phyloP scores from a whole-genome alignment of 1,140 invertebrate species.

The Bombus huntii region DNA sequence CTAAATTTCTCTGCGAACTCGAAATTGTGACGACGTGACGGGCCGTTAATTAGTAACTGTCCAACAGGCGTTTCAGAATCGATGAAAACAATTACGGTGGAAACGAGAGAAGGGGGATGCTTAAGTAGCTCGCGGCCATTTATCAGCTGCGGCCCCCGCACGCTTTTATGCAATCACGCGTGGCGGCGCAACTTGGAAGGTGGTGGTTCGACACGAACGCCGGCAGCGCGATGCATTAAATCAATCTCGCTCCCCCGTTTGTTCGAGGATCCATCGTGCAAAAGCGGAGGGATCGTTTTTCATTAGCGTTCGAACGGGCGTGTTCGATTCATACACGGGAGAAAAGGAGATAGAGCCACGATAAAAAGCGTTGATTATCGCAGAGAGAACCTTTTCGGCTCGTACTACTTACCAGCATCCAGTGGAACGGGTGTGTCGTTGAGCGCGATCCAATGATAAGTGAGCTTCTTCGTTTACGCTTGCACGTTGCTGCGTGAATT shows the following conservation, averaged over 20 bases:
- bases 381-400: background rate
- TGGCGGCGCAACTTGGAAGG: slow-evolving; percentile 5
- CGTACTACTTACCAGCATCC: no score
- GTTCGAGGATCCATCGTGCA: background rate
- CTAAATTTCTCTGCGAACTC: background rate
- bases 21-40: background rate
- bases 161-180: slow-evolving; percentile 40
- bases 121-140: slow-evolving; percentile 31
- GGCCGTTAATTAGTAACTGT: slow-evolving; percentile 23
- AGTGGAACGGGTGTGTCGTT: background rate
- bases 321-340: slow-evolving; percentile 15
- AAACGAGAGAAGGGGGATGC: background rate
- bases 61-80: slow-evolving; percentile 3
- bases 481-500: background rate
- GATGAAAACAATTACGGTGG: slow-evolving; percentile 14
- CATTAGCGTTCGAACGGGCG: slow-evolving; percentile 11
- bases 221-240: slow-evolving; percentile 43
- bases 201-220: slow-evolving; percentile 7
- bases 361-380: slow-evolving; percentile 30
- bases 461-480: slow-evolving; percentile 18
- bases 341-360: background rate
- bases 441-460: background rate
- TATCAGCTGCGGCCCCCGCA: background rate
- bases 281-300: slow-evolving; percentile 45
- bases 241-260: slow-evolving; percentile 26